A percentile compares a stretch with the other conserved stretches of the same genome.
phyloP scores from a whole-genome alignment of 2,797 vertebrate genomes.

The Eremophila alpestris region DNA sequence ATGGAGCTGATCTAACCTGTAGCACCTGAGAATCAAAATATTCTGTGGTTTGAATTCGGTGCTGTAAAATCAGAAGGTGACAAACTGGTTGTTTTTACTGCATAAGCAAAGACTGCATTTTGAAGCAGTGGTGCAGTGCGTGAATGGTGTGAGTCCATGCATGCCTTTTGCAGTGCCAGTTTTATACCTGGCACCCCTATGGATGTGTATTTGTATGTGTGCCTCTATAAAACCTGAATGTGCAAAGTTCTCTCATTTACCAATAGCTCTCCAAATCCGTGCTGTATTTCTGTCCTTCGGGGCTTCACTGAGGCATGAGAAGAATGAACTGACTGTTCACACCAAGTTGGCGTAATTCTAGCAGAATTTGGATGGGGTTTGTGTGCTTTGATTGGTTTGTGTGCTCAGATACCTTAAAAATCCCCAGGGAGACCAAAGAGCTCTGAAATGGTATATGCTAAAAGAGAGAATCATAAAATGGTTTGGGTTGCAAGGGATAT shows the following conservation, averaged over 20 bases:
- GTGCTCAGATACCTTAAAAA: not conserved
- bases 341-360: not conserved
- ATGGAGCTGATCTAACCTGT: not conserved
- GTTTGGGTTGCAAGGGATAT: not conserved
- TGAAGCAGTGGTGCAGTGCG: not conserved
- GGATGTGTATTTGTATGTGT: not conserved
- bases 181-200: not conserved
- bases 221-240: not conserved
- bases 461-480: not conserved
- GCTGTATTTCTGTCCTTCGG: not conserved
- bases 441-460: not conserved
- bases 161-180: not conserved
- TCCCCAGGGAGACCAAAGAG: not conserved
- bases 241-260: not conserved
- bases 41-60: not conserved
- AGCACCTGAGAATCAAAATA: not conserved
- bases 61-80: not conserved
- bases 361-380: not conserved
- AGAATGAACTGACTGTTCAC: not conserved
- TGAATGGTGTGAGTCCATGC: not conserved
- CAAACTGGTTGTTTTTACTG: not conserved
- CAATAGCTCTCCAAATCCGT: not conserved
- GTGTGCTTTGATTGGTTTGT: not conserved
- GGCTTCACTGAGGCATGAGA: not conserved
- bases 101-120: not conserved